phyloP scores from a whole-genome alignment of 2,797 vertebrate species.

The Bucorvus abyssinicus region DNA sequence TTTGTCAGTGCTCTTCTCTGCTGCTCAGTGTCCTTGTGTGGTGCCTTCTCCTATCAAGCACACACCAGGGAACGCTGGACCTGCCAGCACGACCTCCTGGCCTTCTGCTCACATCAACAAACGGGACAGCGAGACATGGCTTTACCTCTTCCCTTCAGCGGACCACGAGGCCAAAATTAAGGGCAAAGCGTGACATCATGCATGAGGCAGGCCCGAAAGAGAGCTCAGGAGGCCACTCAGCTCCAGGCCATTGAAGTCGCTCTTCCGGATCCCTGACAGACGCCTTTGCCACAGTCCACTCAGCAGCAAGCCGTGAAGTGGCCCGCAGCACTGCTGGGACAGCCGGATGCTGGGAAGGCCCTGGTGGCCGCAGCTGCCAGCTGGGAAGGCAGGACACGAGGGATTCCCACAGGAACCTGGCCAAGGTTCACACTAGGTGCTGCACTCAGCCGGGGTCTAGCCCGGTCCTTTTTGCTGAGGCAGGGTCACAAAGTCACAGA shows the following conservation, averaged over 20 bases:
- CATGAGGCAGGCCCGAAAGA: neutral
- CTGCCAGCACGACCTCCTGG: neutral
- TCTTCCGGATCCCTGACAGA: neutral
- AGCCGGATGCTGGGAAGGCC: neutral
- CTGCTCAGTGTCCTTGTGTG: neutral
- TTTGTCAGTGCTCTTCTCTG: neutral
- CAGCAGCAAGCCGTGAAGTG: neutral
- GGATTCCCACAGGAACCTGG: conserved; percentile 42
- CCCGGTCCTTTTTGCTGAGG: neutral
- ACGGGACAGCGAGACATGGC: neutral
- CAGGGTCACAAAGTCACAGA: neutral
- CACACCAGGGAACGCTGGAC: neutral
- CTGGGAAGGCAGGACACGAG: neutral
- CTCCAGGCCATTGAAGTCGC: rapidly evolving
- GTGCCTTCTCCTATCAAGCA: neutral
- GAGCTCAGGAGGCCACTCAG: neutral
- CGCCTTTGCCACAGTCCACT: neutral
- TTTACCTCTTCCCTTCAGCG: neutral
- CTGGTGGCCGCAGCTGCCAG: neutral
- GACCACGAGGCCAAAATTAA: neutral
- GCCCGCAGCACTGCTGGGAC: neutral
- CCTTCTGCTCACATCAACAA: neutral
- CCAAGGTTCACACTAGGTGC: conserved; percentile 23
- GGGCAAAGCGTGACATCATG: neutral
- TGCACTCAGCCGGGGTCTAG: neutral